Percentiles rank a stretch among this genome's conserved stretches.
These are phyloP conservation scores for Heteronetta atricapilla DNA, from an alignment of 2,113 vertebrate genomes.

Conservation along the genomic window DNA sequence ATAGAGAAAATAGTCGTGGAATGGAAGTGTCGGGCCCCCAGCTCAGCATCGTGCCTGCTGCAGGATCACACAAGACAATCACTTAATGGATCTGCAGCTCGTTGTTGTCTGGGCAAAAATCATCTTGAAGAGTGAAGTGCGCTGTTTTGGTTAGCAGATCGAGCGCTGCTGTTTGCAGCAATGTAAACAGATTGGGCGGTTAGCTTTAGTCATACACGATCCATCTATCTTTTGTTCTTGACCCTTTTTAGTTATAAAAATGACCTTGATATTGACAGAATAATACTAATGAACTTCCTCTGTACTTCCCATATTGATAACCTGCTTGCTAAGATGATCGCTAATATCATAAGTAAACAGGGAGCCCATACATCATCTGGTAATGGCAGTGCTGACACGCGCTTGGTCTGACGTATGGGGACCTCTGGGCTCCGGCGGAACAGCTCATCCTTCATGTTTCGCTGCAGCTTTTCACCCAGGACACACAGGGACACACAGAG, in stretches of 20 bases:
- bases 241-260: conserved; percentile 82
- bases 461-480: not conserved
- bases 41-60: not conserved
- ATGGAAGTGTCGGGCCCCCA: not conserved
- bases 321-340: conserved; percentile 83
- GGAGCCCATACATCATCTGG: conserved; percentile 67
- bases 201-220: conserved; percentile 61
- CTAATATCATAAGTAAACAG: conserved; percentile 88
- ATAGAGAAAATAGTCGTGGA: not conserved
- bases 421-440: not conserved
- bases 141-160: conserved; percentile 28
- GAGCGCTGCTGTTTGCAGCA: not conserved
- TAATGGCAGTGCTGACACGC: conserved; percentile 41
- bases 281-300: conserved; percentile 80
- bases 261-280: conserved; percentile 85
- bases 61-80: not conserved
- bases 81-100: not conserved
- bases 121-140: conserved; percentile 28
- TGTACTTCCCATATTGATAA: conserved; percentile 83
- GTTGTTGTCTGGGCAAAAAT: conserved; percentile 27
- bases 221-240: conserved; percentile 69
- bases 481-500: not conserved
- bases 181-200: conserved; percentile 43
- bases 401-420: conserved; percentile 47
- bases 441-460: not conserved